Evolutionary conservation across 2,113 vertebrate genomes (phyloP).

Genomic region (Tauraco erythrolophus): DNA sequence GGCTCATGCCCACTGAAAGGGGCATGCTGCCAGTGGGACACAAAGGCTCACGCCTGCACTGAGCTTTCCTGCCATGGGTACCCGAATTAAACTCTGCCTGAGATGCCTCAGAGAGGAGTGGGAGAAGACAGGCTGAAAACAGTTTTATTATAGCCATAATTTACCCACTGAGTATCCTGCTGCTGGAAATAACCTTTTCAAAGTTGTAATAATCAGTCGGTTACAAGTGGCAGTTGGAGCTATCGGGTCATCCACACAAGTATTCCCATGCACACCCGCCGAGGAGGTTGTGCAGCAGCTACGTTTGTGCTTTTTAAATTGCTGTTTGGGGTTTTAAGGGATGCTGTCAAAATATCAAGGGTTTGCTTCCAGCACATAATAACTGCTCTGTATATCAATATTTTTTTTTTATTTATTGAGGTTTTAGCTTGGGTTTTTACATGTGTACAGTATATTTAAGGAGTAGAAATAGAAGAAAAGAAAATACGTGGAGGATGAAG

Average conservation of each 20-base stretch:
- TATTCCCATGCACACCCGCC: neutral
- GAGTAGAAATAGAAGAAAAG: conserved; percentile 39
- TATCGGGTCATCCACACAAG: neutral
- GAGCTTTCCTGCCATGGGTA: neutral
- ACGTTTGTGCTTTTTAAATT: neutral
- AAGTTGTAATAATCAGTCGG: neutral
- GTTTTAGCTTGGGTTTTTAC: conserved; percentile 69
- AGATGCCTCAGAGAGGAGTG: neutral
- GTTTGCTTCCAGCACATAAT: conserved; percentile 44
- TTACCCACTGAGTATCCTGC: neutral
- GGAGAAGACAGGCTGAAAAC: neutral
- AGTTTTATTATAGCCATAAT: conserved; percentile 22
- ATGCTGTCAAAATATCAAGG: neutral
- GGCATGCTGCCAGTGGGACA: neutral
- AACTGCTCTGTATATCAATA: conserved; percentile 47
- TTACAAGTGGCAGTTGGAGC: neutral
- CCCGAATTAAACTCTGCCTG: neutral
- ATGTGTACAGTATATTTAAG: conserved; percentile 66
- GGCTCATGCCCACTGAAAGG: accelerated
- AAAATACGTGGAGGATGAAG: conserved; percentile 1
- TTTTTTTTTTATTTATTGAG: conserved; percentile 67
- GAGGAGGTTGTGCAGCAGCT: neutral
- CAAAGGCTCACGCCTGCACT: neutral
- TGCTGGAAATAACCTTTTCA: conserved; percentile 3
- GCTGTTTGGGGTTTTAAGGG: neutral